These are phyloP conservation scores for Corvus moneduloides DNA, from an alignment of 2,113 vertebrate species.

Conservation along the genomic window DNA sequence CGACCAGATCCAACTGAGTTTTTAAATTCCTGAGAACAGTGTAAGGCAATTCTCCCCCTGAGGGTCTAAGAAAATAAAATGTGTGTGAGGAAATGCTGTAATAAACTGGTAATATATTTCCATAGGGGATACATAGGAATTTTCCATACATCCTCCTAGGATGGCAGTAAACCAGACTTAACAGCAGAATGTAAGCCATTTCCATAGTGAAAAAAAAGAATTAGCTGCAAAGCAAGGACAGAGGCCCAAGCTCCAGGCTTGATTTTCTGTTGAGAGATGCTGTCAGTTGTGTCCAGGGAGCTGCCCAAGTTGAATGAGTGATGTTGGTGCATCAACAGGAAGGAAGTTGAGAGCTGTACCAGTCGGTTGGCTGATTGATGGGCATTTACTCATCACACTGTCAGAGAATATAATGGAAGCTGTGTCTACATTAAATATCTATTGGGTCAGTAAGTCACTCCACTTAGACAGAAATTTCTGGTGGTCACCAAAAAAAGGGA, in stretches of 20 bases:
- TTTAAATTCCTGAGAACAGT: slow-evolving; percentile 31
- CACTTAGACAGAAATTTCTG: not conserved
- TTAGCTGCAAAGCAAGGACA: not conserved
- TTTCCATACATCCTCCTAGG: slow-evolving; percentile 29
- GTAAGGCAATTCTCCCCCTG: slow-evolving; percentile 41
- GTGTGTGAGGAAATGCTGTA: slow-evolving; percentile 47
- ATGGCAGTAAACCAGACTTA: slow-evolving; percentile 29
- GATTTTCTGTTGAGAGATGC: not conserved
- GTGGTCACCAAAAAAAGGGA: not conserved
- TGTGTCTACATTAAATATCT: not conserved
- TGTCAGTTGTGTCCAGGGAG: not conserved
- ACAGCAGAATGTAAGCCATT: not conserved
- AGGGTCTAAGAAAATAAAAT: slow-evolving; percentile 40
- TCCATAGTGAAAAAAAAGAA: not conserved
- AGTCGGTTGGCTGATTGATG: fast-evolving
- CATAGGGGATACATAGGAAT: slow-evolving; percentile 31
- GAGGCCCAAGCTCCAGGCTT: not conserved
- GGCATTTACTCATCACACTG: not conserved
- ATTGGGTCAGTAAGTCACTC: not conserved
- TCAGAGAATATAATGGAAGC: not conserved
- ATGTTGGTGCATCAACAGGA: not conserved
- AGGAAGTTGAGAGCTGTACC: not conserved
- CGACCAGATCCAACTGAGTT: not conserved
- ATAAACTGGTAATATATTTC: slow-evolving; percentile 51
- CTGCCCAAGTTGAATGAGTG: not conserved